phyloP scores from a whole-genome alignment of 2,113 vertebrate species.

The Aptenodytes forsteri region DNA sequence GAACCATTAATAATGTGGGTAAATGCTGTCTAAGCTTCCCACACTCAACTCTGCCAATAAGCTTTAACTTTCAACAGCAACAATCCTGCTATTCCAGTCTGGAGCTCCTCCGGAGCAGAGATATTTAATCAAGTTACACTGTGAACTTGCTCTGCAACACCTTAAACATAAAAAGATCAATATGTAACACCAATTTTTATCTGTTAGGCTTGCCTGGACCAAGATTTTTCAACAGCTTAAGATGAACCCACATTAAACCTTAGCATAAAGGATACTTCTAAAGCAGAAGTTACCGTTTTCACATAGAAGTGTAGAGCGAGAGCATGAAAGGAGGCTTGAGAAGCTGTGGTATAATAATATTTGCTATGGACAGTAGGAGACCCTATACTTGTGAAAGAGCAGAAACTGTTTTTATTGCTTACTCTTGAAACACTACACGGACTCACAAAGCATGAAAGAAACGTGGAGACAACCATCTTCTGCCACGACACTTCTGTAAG shows the following conservation, averaged over 20 bases:
- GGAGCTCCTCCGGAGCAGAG: conserved; percentile 31
- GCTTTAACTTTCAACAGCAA: conserved; percentile 33
- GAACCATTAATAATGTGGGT: conserved; percentile 51
- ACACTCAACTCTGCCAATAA: conserved; percentile 50
- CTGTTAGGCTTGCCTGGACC: not conserved
- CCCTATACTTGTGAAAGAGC: not conserved
- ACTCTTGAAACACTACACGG: not conserved
- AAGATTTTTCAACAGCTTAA: not conserved
- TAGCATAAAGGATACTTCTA: not conserved
- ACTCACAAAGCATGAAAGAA: not conserved
- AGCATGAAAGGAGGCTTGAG: not conserved
- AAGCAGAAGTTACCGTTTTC: not conserved
- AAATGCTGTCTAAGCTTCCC: conserved; percentile 65
- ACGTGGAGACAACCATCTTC: not conserved
- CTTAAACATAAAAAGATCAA: conserved; percentile 38
- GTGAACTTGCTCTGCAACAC: conserved; percentile 43
- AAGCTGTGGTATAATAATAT: not conserved
- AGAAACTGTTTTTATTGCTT: not conserved
- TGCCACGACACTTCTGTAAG: not conserved
- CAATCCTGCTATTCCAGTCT: conserved; percentile 62
- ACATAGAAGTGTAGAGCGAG: not conserved
- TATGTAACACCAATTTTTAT: conserved; percentile 22
- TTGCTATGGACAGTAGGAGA: not conserved
- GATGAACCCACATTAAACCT: not conserved
- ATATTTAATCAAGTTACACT: conserved; percentile 5